Conservation (phyloP, 2,888 invertebrate species). For the Pandemis heparana region DNA sequence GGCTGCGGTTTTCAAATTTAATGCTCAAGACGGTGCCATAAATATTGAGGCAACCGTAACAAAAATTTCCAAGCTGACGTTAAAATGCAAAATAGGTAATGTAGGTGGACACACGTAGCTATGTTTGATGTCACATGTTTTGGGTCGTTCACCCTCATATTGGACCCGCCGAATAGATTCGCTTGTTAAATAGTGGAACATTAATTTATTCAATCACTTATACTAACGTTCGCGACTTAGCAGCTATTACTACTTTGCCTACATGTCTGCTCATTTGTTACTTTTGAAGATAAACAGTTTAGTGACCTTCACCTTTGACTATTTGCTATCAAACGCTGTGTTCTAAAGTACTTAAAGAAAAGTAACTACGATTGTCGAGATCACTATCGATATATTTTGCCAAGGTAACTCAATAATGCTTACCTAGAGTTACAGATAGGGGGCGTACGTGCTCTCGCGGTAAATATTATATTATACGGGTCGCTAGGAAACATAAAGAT, state of each 20-base stretch:
- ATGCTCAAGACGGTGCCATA: slow-evolving; percentile 42
- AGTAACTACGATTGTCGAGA: no score
- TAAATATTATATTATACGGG: slow-evolving; percentile 5
- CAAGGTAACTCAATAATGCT: slow-evolving; percentile 14
- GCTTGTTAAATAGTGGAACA: slow-evolving; percentile 37
- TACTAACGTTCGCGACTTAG: background rate
- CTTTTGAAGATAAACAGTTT: slow-evolving; percentile 13
- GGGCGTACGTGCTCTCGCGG: slow-evolving; percentile 4
- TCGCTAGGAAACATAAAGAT: slow-evolving; percentile 20
- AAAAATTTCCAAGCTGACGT: slow-evolving; percentile 48
- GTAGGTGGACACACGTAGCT: slow-evolving; percentile 44
- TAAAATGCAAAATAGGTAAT: slow-evolving; percentile 48
- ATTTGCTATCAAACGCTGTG: background rate
- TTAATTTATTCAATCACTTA: slow-evolving; percentile 54
- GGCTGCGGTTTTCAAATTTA: slow-evolving; percentile 41
- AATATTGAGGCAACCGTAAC: slow-evolving; percentile 46
- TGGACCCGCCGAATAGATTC: slow-evolving; percentile 27
- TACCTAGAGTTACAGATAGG: slow-evolving; percentile 17
- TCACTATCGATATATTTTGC: slow-evolving; percentile 8
- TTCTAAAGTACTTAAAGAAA: background rate
- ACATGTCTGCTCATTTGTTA: background rate
- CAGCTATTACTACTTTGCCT: background rate
- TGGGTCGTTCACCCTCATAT: slow-evolving; percentile 43
- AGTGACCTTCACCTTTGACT: slow-evolving; percentile 12
- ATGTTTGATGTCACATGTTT: slow-evolving; percentile 43